Percentiles rank a stretch among this genome's conserved stretches.
Conservation (phyloP, 1,140 invertebrate species). For the Euura saliciscinereae region DNA sequence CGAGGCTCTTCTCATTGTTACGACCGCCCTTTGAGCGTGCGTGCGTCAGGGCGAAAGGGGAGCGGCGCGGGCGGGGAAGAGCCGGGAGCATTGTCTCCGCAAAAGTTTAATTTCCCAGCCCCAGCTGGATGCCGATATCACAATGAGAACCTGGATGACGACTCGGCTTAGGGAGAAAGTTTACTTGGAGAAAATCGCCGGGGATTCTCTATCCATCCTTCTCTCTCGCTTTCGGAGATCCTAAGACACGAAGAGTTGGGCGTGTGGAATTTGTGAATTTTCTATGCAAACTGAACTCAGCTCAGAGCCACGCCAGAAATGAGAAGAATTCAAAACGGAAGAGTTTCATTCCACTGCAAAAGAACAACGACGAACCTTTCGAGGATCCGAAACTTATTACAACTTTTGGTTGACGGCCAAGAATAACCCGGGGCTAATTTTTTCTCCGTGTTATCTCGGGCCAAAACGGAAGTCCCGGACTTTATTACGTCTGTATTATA, state of each 20-base stretch:
- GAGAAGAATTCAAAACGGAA: neutral
- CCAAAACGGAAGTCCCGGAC: constrained; percentile 3
- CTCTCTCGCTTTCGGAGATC: too few relatives aligned
- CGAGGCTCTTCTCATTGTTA: neutral
- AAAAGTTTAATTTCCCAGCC: neutral
- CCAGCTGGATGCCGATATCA: neutral
- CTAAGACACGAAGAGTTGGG: too few relatives aligned
- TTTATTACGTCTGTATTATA: neutral
- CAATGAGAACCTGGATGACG: neutral
- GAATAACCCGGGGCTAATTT: neutral
- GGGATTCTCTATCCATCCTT: too few relatives aligned
- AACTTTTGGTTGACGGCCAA: constrained; percentile 5
- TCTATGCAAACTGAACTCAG: too few relatives aligned
- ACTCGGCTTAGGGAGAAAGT: neutral
- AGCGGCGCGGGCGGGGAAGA: too few relatives aligned
- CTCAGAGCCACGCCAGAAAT: too few relatives aligned
- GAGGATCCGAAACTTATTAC: neutral
- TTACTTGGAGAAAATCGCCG: neutral
- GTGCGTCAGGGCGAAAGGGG: too few relatives aligned
- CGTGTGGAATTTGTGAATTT: too few relatives aligned
- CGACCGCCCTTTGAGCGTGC: neutral
- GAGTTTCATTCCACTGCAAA: neutral
- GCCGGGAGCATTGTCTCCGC: neutral
- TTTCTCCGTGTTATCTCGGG: neutral
- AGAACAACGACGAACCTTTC: neutral